A percentile compares a stretch with the other conserved stretches of the same genome.
These are phyloP conservation scores for Rhinichthys klamathensis DNA, from an alignment of 2,113 vertebrate species.

Conservation along the genomic window DNA sequence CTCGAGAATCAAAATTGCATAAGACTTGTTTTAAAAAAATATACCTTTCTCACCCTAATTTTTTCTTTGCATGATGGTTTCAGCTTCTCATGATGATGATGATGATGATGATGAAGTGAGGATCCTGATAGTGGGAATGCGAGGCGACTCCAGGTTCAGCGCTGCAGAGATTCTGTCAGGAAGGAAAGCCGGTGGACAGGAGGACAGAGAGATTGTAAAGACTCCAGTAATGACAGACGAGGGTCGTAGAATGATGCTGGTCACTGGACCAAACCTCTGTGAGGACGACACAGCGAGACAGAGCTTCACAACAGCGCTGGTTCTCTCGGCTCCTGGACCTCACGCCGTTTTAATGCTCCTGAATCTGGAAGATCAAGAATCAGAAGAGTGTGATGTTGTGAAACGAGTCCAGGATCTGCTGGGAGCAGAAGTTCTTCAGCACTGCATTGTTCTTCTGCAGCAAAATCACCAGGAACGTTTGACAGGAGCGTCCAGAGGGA, in stretches of 20 bases:
- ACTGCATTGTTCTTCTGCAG: conserved; percentile 3
- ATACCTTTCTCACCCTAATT: background rate
- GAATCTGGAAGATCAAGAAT: background rate
- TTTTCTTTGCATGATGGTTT: background rate
- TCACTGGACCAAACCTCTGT: conserved; percentile 29
- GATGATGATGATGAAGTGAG: background rate
- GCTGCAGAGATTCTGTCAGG: conserved; percentile 12
- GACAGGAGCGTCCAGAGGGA: background rate
- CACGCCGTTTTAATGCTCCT: conserved; percentile 12
- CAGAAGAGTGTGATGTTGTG: conserved; percentile 1
- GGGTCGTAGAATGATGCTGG: conserved; percentile 9
- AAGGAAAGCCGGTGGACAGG: background rate
- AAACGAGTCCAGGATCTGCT: background rate
- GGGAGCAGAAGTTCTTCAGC: conserved; percentile 2
- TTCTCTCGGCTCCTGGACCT: conserved; percentile 9
- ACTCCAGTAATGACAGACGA: conserved; percentile 23
- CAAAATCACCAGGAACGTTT: background rate
- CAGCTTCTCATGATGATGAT: background rate
- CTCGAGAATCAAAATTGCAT: background rate
- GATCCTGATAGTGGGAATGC: background rate
- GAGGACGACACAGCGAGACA: conserved; percentile 8
- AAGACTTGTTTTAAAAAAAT: no score
- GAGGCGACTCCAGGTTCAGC: background rate
- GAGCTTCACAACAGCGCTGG: conserved; percentile 22
- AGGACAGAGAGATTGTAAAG: background rate